Percentiles rank a stretch among this genome's conserved stretches.
Evolutionary conservation across 1,140 invertebrate species (phyloP).

Genomic region (Drosophila arizonae): DNA sequence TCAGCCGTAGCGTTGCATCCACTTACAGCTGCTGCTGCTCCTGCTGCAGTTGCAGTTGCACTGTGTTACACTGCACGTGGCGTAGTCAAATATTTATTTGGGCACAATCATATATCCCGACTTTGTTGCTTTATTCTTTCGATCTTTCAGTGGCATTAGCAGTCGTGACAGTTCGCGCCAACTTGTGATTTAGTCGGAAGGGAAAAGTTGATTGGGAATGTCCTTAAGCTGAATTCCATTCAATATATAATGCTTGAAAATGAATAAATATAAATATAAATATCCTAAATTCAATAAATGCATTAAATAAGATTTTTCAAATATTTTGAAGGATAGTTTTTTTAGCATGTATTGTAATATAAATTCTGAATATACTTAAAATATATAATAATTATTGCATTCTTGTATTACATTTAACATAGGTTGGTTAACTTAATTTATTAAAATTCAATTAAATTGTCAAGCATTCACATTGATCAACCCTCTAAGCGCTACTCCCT

Average conservation of each 20-base stretch:
- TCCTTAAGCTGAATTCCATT: too few relatives aligned
- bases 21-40: constrained; percentile 40
- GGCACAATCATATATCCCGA: constrained; percentile 46
- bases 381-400: too few relatives aligned
- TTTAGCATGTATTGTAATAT: too few relatives aligned
- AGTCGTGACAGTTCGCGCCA: constrained; percentile 52
- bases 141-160: constrained; percentile 34
- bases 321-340: too few relatives aligned
- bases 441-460: too few relatives aligned
- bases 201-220: not conserved
- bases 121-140: constrained; percentile 42
- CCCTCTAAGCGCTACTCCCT: not conserved
- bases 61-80: not conserved
- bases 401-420: too few relatives aligned
- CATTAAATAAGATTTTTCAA: too few relatives aligned
- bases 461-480: not conserved
- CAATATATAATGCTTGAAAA: too few relatives aligned
- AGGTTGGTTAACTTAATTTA: too few relatives aligned
- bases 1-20: constrained; percentile 40
- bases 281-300: too few relatives aligned
- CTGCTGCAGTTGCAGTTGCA: constrained; percentile 1
- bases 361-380: too few relatives aligned
- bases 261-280: too few relatives aligned
- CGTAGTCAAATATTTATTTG: constrained; percentile 67
- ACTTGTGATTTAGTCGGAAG: constrained; percentile 34